Conservation (phyloP, 2,888 invertebrate genomes). For the Dinocampus coccinellae region DNA sequence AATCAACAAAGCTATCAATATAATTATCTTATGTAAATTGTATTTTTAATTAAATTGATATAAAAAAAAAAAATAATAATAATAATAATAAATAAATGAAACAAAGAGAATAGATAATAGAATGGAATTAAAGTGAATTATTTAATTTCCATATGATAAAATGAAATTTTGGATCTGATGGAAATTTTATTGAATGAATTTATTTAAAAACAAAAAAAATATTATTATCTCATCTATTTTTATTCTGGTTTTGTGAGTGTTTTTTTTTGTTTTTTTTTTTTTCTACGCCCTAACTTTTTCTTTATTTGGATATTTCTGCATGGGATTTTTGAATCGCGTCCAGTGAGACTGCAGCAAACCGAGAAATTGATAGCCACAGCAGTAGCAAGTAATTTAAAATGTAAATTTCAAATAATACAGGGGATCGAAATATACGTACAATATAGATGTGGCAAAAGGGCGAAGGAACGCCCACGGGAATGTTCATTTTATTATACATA, state of each 20-base stretch:
- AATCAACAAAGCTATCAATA: slow-evolving; percentile 3
- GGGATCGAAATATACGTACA: slow-evolving; percentile 18
- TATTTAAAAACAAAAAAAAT: too few species aligned
- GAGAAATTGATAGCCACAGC: slow-evolving; percentile 27
- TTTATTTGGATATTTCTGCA: not conserved
- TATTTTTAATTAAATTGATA: not conserved
- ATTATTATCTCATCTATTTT: too few species aligned
- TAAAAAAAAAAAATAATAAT: not conserved
- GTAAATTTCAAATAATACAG: slow-evolving; percentile 29
- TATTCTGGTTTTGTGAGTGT: not conserved
- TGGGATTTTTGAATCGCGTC: slow-evolving; percentile 16
- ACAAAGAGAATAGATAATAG: not conserved
- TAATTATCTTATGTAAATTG: not conserved
- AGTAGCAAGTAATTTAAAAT: slow-evolving; percentile 35
- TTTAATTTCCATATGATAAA: too few species aligned
- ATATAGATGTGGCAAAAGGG: slow-evolving; percentile 14
- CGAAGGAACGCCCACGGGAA: slow-evolving; percentile 28
- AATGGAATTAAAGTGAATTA: too few species aligned
- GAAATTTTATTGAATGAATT: too few species aligned
- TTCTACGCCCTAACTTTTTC: too few species aligned
- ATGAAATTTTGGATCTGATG: too few species aligned
- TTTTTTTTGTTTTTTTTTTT: not conserved
- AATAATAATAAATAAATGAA: too few species aligned
- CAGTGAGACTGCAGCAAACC: not conserved
- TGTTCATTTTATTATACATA: slow-evolving; percentile 26